phyloP scores from a whole-genome alignment of 1,140 invertebrate genomes.

The Holotrichia oblita region DNA sequence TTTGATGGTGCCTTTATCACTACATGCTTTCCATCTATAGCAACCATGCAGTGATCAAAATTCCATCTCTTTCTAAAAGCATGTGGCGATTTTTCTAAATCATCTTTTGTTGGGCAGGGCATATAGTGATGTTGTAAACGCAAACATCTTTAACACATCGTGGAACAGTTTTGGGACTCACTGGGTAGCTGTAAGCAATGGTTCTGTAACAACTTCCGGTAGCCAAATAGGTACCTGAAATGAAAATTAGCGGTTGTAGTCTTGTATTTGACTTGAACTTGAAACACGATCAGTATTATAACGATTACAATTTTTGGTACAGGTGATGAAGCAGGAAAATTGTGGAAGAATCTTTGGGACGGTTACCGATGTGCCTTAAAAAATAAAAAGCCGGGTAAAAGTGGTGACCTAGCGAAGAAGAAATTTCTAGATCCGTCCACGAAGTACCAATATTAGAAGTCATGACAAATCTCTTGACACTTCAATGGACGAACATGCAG shows the following conservation, averaged over 20 bases:
- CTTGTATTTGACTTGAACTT: slow-evolving; percentile 19
- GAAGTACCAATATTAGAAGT: slow-evolving; percentile 31
- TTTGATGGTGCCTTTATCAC: slow-evolving; percentile 4
- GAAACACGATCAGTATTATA: slow-evolving; percentile 24
- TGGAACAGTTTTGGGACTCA: slow-evolving; percentile 30
- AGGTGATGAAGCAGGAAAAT: slow-evolving; percentile 26
- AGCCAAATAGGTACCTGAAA: slow-evolving; percentile 27
- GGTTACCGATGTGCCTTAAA: slow-evolving; percentile 16
- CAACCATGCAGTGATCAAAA: slow-evolving; percentile 35
- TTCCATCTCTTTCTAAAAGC: slow-evolving; percentile 36
- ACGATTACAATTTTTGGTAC: slow-evolving; percentile 27
- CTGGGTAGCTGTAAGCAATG: slow-evolving; percentile 5
- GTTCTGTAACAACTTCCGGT: slow-evolving; percentile 15
- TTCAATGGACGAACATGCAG: background rate
- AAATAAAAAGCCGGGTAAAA: slow-evolving; percentile 20
- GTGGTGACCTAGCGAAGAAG: slow-evolving; percentile 33
- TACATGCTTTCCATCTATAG: slow-evolving; percentile 30
- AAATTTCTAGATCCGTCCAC: slow-evolving; percentile 39
- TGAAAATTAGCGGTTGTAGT: background rate
- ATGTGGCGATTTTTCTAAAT: slow-evolving; percentile 23
- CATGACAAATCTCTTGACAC: slow-evolving; percentile 18
- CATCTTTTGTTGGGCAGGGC: slow-evolving; percentile 21
- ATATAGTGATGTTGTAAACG: slow-evolving; percentile 13
- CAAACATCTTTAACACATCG: slow-evolving; percentile 18
- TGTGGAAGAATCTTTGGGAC: slow-evolving; percentile 23